Conservation (phyloP, 1,140 invertebrate genomes). For the Acromyrmex heyeri region DNA sequence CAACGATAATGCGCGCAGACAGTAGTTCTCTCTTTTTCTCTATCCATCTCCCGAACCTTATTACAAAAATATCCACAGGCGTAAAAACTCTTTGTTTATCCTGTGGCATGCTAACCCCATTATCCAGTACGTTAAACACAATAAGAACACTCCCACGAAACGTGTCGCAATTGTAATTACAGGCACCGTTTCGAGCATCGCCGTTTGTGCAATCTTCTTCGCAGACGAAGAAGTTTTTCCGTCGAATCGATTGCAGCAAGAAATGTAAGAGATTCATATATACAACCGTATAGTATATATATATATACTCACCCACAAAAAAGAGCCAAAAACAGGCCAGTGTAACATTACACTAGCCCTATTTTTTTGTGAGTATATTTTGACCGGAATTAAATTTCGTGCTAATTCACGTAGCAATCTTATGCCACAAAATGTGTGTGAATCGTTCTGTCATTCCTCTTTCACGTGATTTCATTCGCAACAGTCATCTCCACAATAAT, state of each 20-base stretch:
- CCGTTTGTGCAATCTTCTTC: constrained; percentile 18
- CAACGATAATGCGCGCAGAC: constrained; percentile 4
- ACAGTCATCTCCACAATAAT: not conserved
- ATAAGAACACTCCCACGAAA: constrained; percentile 27
- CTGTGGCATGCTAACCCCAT: not conserved
- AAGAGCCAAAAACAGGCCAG: too few species aligned
- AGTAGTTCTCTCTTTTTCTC: not conserved
- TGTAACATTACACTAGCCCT: too few species aligned
- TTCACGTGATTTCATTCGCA: constrained; percentile 13
- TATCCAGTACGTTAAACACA: constrained; percentile 6
- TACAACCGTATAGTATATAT: not conserved
- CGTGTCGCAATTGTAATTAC: constrained; percentile 42
- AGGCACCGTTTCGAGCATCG: not conserved
- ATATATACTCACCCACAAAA: not conserved
- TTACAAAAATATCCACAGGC: constrained; percentile 13
- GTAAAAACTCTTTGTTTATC: constrained; percentile 7
- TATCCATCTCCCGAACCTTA: not conserved
- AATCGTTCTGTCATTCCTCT: not conserved
- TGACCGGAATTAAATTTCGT: not conserved
- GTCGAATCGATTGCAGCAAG: not conserved
- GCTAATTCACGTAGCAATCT: not conserved
- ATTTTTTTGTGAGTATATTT: not conserved
- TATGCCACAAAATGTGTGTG: not conserved
- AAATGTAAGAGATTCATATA: not conserved
- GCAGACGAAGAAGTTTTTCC: not conserved